Base-by-base conservation (phyloP, 2,888 invertebrate genomes). In the Dusona sp. region DNA sequence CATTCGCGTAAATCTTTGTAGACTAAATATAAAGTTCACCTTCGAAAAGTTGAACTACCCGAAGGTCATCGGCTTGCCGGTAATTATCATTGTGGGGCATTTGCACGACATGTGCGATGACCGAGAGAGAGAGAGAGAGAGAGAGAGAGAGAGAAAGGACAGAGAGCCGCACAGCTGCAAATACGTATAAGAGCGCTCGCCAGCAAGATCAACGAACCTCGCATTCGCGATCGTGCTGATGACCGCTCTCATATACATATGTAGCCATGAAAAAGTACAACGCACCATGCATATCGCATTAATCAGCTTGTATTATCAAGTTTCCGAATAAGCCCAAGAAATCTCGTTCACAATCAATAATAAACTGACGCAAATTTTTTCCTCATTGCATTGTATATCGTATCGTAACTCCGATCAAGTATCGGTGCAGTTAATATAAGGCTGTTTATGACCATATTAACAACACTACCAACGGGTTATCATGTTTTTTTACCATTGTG, bases 171-270 rank as follows among this genome's bases (percentile, higher is more conserved):
- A 73, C 73, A 79, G 67, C 67, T 79, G 61, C 79, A 25, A 42
- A 64, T 48, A 51, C 38, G 64, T 48, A 25, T 19, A 29, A n/a
- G 45, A 33, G 22, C 25, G 22, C 54, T n/a, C 79, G 36, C 67
- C 38, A 42, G 48, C 73, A 29, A 42, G 48, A 79, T 68, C 79
- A 84, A 84, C 79, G 84, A 84, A 84, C 84, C 84, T 83, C 45
- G 11, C 33, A 25, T 45, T 57, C 38, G 36, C 42, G 57, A 67
- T 67, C 36, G 36, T 22, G 29, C 67, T 38, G 67, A 67, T 67
- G 67, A 67, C 67, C 67, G 38, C 38, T 61, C 61, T 16, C 29
- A 29, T 61, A 61, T 29, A 61, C 16, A 57, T 61, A 61, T 29
- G 61, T 61, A 64, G 64, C 64, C 80, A 51, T 42, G 80, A 74